Conservation (phyloP, 2,888 invertebrate genomes). For the Drosophila flavopinicola region DNA sequence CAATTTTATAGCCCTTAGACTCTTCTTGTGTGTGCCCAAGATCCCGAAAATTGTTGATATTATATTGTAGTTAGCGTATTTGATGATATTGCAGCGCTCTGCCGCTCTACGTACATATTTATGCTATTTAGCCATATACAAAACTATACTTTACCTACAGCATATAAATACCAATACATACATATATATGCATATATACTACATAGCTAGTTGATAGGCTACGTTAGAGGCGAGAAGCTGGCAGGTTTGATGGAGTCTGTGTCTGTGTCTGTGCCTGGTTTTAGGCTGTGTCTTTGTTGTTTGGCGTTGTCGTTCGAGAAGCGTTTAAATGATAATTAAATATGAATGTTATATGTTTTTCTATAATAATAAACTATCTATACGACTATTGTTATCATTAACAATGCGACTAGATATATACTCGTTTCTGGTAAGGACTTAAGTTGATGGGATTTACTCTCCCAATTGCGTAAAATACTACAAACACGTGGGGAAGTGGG, state of each 20-base stretch:
- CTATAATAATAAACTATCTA: constrained; percentile 37
- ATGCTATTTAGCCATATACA: constrained; percentile 46
- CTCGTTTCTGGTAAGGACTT: not conserved
- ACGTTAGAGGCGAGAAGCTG: constrained; percentile 61
- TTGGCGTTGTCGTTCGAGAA: constrained; percentile 70
- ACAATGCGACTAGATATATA: not conserved
- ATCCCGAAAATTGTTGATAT: constrained; percentile 69
- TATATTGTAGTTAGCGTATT: constrained; percentile 63
- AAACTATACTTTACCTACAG: constrained; percentile 33
- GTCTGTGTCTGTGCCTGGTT: constrained; percentile 63
- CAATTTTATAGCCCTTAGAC: constrained; percentile 42
- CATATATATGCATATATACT: constrained; percentile 19
- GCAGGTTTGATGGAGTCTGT: constrained; percentile 47
- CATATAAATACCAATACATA: constrained; percentile 20
- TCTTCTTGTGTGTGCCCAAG: constrained; percentile 29
- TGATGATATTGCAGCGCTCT: constrained; percentile 51
- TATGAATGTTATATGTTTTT: constrained; percentile 43
- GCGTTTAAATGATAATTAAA: constrained; percentile 64
- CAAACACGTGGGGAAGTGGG: too few relatives aligned
- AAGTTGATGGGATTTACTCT: too few relatives aligned
- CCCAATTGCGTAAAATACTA: too few relatives aligned
- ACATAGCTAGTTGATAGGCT: constrained; percentile 57
- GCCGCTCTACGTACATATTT: constrained; percentile 46
- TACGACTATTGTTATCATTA: constrained; percentile 25
- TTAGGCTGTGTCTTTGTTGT: constrained; percentile 78